Conservation (phyloP, 2,888 invertebrate species). For the Hylaea fasciaria region DNA sequence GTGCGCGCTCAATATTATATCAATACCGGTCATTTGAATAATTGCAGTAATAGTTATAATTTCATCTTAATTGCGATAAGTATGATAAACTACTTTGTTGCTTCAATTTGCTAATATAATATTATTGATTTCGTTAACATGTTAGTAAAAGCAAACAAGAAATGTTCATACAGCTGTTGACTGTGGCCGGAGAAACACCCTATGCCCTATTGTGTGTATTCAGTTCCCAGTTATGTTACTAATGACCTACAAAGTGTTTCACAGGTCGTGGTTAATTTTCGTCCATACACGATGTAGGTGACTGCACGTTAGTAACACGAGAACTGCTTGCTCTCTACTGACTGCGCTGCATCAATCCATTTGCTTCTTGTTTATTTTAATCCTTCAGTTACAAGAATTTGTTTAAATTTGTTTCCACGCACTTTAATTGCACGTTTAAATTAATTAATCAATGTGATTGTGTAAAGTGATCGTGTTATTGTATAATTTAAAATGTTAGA, state of each 20-base stretch:
- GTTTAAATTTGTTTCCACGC: constrained; percentile 21
- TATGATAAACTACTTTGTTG: neutral
- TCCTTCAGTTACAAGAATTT: constrained; percentile 46
- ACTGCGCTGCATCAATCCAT: constrained; percentile 46
- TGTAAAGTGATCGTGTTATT: neutral
- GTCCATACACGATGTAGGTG: constrained; percentile 43
- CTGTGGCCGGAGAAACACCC: neutral
- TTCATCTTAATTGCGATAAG: constrained; percentile 3
- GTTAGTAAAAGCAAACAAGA: no score
- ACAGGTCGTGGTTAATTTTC: constrained; percentile 48
- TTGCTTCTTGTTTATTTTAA: constrained; percentile 48
- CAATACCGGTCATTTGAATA: constrained; percentile 21
- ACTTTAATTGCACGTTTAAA: constrained; percentile 38
- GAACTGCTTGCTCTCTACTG: constrained; percentile 41
- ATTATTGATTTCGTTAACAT: no score
- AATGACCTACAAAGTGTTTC: constrained; percentile 37
- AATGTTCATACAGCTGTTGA: no score
- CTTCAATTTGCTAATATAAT: no score
- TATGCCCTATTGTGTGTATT: constrained; percentile 2
- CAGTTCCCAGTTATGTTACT: constrained; percentile 15
- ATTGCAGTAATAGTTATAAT: neutral
- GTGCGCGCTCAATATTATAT: constrained; percentile 31
- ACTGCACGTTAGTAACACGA: constrained; percentile 46
- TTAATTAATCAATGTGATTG: neutral
- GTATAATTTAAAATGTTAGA: no score